Evolutionary conservation across 2,888 invertebrate genomes (phyloP).

Genomic region (Nephrotoma flavescens): DNA sequence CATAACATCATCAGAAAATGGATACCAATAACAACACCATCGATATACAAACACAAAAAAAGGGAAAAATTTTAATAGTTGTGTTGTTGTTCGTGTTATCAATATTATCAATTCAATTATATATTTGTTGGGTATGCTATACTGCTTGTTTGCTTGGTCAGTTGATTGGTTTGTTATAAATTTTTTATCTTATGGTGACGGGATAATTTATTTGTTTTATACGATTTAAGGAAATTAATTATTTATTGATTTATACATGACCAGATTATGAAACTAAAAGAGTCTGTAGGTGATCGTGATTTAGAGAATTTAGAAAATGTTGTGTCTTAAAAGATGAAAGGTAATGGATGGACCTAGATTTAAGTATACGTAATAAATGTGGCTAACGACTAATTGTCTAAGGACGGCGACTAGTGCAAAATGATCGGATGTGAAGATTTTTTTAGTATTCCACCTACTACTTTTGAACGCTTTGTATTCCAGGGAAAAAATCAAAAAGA

Average conservation of each 20-base stretch:
- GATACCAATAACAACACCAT: not conserved
- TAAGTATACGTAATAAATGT: too few species aligned
- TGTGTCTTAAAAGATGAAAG: too few species aligned
- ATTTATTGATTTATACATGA: not conserved
- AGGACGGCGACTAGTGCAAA: too few species aligned
- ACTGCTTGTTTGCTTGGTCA: not conserved
- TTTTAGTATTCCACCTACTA: too few species aligned
- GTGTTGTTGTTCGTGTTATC: not conserved
- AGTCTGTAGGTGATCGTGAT: too few species aligned
- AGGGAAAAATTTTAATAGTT: not conserved
- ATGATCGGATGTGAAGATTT: too few species aligned
- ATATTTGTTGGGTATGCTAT: not conserved
- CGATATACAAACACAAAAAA: not conserved
- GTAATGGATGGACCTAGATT: too few species aligned
- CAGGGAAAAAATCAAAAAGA: too few species aligned
- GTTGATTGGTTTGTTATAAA: not conserved
- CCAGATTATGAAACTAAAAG: too few species aligned
- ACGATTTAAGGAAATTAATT: not conserved
- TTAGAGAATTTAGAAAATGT: too few species aligned
- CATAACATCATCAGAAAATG: not conserved
- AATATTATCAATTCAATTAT: not conserved
- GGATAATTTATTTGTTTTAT: not conserved
- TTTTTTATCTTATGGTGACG: not conserved
- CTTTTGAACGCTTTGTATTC: too few species aligned
- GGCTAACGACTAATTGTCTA: too few species aligned